A percentile compares a stretch with the other conserved stretches of the same genome.
Conservation (phyloP, 2,113 vertebrate genomes). For the Catharus bicknelli region DNA sequence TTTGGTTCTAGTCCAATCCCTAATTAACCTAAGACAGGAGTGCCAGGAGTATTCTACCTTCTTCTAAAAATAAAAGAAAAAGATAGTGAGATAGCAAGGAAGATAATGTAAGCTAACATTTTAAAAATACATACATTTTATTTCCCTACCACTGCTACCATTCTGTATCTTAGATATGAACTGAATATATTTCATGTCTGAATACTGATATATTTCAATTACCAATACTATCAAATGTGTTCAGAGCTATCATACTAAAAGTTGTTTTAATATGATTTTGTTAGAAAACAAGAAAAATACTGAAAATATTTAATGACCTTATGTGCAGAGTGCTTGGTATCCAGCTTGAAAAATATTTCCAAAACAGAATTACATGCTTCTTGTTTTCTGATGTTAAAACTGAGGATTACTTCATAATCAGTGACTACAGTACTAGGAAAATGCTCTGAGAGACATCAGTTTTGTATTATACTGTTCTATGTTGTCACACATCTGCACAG, state of each 20-base stretch:
- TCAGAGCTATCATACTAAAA: background rate
- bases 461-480: background rate
- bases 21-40: background rate
- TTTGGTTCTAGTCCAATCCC: background rate
- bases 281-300: background rate
- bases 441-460: background rate
- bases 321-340: background rate
- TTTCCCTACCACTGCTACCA: background rate
- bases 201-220: too few relatives aligned
- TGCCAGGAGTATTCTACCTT: background rate
- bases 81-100: background rate
- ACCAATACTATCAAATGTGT: background rate
- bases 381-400: background rate
- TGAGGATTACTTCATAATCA: background rate
- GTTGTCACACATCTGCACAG: rapidly evolving
- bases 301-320: background rate
- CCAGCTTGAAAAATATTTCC: background rate
- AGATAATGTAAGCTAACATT: background rate
- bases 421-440: background rate
- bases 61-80: background rate
- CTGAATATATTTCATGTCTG: background rate
- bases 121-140: background rate
- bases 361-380: background rate
- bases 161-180: background rate
- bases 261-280: background rate